Conservation (phyloP, 2,113 vertebrate genomes). For the Nibea albiflora region DNA sequence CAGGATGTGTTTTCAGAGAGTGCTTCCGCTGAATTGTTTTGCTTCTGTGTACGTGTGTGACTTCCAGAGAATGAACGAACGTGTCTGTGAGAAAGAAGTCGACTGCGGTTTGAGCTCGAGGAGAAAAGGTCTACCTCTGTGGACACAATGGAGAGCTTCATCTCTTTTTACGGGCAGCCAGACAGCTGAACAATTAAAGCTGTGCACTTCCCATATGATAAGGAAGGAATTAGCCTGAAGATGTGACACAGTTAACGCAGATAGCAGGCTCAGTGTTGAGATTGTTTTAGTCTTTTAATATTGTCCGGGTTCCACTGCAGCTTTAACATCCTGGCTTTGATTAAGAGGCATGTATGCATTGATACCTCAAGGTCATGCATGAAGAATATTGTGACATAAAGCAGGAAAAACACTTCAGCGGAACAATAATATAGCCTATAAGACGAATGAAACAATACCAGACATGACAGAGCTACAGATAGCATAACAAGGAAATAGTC, state of each 20-base stretch:
- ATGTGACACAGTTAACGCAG: slow-evolving; percentile 26
- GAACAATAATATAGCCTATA: neutral
- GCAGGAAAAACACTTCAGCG: slow-evolving; percentile 8
- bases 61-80: slow-evolving; percentile 61
- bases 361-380: slow-evolving; percentile 1
- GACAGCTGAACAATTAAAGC: slow-evolving; percentile 48
- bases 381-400: slow-evolving; percentile 10
- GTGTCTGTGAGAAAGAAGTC: slow-evolving; percentile 31
- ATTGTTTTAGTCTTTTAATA: slow-evolving; percentile 12
- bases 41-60: slow-evolving; percentile 5
- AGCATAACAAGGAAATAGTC: slow-evolving; percentile 33
- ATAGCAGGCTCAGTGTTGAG: neutral
- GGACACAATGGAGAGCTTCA: slow-evolving; percentile 42
- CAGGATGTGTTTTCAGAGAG: slow-evolving; percentile 60
- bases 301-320: slow-evolving; percentile 17
- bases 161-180: slow-evolving; percentile 30
- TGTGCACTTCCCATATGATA: slow-evolving; percentile 36
- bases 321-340: slow-evolving; percentile 41
- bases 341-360: slow-evolving; percentile 9
- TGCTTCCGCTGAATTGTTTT: slow-evolving; percentile 63
- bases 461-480: neutral
- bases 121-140: slow-evolving; percentile 27
- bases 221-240: slow-evolving; percentile 33
- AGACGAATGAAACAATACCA: slow-evolving; percentile 13
- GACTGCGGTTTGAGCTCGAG: neutral